These are phyloP conservation scores for Aphelocoma californica DNA, from an alignment of 2,797 vertebrate genomes.

Conservation along the genomic window DNA sequence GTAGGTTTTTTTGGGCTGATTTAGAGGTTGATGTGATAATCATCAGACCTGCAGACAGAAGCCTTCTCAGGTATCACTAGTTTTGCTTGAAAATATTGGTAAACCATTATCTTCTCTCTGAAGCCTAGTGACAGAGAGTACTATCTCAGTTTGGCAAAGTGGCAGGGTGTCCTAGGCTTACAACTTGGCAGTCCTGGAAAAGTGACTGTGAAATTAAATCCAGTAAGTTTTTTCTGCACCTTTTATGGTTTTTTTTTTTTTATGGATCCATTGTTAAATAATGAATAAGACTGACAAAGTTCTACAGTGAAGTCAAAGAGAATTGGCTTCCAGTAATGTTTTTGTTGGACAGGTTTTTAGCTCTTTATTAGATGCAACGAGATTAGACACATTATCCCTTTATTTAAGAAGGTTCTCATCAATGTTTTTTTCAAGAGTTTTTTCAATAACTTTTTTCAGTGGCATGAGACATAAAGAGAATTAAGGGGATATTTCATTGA, in stretches of 20 bases:
- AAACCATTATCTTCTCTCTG: background rate
- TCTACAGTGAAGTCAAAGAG: background rate
- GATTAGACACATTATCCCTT: background rate
- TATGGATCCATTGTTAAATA: background rate
- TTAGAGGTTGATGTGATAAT: conserved; percentile 38
- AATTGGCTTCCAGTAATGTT: background rate
- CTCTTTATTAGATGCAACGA: background rate
- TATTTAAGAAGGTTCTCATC: background rate
- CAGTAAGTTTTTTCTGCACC: background rate
- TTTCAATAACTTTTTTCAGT: background rate
- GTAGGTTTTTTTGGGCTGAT: background rate
- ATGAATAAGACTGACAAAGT: background rate
- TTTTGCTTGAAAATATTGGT: background rate
- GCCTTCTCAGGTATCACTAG: background rate
- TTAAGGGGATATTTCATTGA: background rate
- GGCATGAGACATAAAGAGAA: background rate
- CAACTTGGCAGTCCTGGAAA: background rate
- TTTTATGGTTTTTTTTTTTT: background rate
- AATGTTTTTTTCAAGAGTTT: background rate
- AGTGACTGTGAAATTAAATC: conserved; percentile 14
- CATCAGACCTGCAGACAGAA: background rate
- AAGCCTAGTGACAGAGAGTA: background rate
- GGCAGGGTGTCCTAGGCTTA: background rate
- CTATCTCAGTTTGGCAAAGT: background rate
- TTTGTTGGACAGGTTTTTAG: background rate